Conservation (phyloP, 2,888 invertebrate species). For the Merodon equestris region DNA sequence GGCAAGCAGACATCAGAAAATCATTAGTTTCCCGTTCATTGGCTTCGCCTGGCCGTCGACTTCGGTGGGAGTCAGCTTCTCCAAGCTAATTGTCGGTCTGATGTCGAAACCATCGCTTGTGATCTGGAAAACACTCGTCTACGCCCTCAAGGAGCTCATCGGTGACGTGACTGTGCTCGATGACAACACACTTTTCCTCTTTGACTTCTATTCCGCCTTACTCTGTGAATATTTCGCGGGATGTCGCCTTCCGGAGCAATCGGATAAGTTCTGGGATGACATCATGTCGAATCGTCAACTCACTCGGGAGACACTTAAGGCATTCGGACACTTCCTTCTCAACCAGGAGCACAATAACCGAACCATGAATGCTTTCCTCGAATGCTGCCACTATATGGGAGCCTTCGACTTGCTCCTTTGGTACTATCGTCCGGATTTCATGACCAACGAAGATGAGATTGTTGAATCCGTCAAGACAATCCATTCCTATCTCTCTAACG, state of each 20-base stretch:
- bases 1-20: not conserved
- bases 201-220: conserved; percentile 75
- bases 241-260: conserved; percentile 75
- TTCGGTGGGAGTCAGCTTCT: conserved; percentile 74
- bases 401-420: conserved; percentile 73
- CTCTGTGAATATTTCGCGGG: conserved; percentile 76
- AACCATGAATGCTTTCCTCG: conserved; percentile 76
- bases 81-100: conserved; percentile 74
- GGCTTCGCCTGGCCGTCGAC: conserved; percentile 74
- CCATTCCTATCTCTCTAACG: conserved; percentile 72
- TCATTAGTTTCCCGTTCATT: conserved; percentile 69
- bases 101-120: conserved; percentile 76
- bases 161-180: conserved; percentile 56
- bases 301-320: conserved; percentile 72
- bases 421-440: conserved; percentile 76
- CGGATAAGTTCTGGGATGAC: conserved; percentile 73
- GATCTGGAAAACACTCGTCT: conserved; percentile 76
- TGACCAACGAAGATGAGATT: conserved; percentile 53
- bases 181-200: conserved; percentile 73
- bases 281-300: conserved; percentile 70
- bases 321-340: conserved; percentile 74
- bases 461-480: conserved; percentile 55
- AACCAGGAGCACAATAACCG: conserved; percentile 75
- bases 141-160: conserved; percentile 72
- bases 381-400: conserved; percentile 73